Evolutionary conservation across 2,797 vertebrate species (phyloP).

Genomic region (Pseudotriccus pelzelni): DNA sequence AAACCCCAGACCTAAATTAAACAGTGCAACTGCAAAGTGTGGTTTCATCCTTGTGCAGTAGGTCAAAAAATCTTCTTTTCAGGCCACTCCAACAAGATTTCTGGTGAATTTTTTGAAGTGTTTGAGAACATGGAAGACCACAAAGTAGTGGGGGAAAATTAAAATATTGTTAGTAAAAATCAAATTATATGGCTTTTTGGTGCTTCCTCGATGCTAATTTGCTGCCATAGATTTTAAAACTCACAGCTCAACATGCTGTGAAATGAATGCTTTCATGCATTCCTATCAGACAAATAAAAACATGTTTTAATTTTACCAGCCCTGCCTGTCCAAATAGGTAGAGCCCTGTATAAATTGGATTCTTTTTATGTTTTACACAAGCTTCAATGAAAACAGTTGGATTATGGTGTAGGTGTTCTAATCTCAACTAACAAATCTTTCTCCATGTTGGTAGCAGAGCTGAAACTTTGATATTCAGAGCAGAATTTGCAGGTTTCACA

Average conservation of each 20-base stretch:
- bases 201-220: background rate
- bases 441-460: fast-evolving
- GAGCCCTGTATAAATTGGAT: background rate
- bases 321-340: background rate
- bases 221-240: background rate
- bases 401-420: background rate
- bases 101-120: background rate
- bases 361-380: background rate
- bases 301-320: background rate
- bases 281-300: background rate
- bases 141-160: background rate
- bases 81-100: background rate
- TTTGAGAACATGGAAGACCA: background rate
- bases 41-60: background rate
- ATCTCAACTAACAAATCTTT: background rate
- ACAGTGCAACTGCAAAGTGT: background rate
- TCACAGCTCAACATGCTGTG: background rate
- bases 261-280: background rate
- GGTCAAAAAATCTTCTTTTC: background rate
- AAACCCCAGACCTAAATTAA: background rate
- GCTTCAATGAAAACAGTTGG: background rate
- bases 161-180: background rate
- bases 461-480: background rate
- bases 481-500: background rate
- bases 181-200: background rate